phyloP scores from a whole-genome alignment of 2,797 vertebrate genomes.

The Chloroceryle inda region DNA sequence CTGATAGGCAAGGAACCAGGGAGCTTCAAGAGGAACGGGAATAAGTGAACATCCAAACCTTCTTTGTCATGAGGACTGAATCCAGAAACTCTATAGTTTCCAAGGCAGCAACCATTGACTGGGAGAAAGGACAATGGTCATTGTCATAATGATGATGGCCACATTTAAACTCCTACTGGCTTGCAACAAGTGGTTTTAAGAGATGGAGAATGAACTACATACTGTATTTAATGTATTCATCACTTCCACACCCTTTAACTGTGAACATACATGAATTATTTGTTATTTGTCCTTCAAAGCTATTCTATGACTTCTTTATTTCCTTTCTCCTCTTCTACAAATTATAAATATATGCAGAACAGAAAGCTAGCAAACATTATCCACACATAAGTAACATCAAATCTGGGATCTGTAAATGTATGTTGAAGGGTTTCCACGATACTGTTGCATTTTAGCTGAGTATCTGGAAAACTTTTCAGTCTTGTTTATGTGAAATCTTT shows the following conservation, averaged over 20 bases:
- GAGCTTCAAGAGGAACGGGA: not conserved
- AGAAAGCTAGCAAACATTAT: not conserved
- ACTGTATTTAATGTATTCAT: not conserved
- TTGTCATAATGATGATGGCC: no score
- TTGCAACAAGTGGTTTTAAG: not conserved
- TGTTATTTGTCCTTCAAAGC: not conserved
- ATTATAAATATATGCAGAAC: not conserved
- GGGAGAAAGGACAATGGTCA: not conserved
- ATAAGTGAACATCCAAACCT: not conserved
- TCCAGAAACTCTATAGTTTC: not conserved
- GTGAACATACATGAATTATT: not conserved
- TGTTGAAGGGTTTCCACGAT: not conserved
- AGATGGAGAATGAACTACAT: not conserved
- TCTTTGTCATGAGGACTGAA: fast-evolving
- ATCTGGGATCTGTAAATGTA: not conserved
- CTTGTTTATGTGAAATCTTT: not conserved
- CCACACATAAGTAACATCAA: not conserved
- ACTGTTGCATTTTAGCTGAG: not conserved
- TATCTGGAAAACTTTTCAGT: not conserved
- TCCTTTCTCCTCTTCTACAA: not conserved
- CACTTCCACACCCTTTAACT: not conserved
- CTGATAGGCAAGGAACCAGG: not conserved
- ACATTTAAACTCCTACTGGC: not conserved
- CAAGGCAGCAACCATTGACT: not conserved
- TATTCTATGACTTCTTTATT: not conserved